phyloP scores from a whole-genome alignment of 1,140 invertebrate species.

The Daktulosphaira vitifoliae region DNA sequence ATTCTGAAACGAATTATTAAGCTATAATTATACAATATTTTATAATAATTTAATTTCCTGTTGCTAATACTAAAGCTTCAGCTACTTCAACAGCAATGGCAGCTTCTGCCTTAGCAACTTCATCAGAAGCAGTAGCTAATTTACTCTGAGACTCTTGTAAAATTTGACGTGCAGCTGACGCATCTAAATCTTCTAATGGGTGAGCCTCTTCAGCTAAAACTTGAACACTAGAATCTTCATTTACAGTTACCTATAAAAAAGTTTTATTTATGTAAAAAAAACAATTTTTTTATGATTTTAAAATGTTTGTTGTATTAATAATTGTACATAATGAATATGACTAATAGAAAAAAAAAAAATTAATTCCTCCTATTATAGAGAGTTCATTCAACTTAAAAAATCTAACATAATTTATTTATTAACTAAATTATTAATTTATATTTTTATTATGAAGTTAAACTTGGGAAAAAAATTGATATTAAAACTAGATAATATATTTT shows the following conservation, averaged over 20 bases:
- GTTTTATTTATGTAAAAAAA: too few relatives aligned
- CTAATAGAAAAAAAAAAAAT: too few relatives aligned
- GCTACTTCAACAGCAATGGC: conserved; percentile 90
- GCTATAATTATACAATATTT: conserved; percentile 25
- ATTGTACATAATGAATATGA: too few relatives aligned
- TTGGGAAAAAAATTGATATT: too few relatives aligned
- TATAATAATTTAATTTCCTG: conserved; percentile 15
- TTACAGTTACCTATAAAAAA: conserved; percentile 66
- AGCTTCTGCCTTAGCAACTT: conserved; percentile 83
- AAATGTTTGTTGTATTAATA: too few relatives aligned
- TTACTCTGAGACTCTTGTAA: conserved; percentile 76
- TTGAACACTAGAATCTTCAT: conserved; percentile 96
- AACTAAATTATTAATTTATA: too few relatives aligned
- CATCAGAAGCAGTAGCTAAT: conserved; percentile 66
- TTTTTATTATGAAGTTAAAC: too few relatives aligned
- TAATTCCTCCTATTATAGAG: too few relatives aligned
- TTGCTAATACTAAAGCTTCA: conserved; percentile 81
- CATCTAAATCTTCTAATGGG: conserved; percentile 76
- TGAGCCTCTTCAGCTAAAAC: conserved; percentile 96
- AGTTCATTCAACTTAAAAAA: too few relatives aligned
- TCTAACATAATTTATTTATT: too few relatives aligned
- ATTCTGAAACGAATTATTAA: conserved; percentile 13
- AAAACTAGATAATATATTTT: too few relatives aligned
- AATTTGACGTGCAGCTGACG: conserved; percentile 66
- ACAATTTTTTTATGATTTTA: too few relatives aligned